Conservation (phyloP, 2,113 vertebrate species). For the Crocuta crocuta region DNA sequence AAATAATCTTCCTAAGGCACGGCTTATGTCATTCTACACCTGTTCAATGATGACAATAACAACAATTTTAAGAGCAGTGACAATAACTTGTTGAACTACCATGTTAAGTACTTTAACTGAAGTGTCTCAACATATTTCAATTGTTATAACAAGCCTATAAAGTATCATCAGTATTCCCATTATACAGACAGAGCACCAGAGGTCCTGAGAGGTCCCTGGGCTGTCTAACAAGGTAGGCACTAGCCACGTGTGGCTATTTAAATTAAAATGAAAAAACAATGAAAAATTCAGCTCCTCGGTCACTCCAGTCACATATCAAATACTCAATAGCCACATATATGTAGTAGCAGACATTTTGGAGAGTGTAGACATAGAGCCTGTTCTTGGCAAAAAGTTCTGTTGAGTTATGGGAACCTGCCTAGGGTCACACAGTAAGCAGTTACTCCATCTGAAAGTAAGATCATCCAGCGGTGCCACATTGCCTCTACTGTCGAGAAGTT, state of each 20-base stretch:
- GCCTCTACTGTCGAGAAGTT: neutral
- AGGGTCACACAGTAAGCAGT: neutral
- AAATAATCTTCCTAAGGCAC: neutral
- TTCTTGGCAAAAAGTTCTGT: neutral
- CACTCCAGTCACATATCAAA: neutral
- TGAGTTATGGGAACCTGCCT: neutral
- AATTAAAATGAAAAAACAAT: conserved; percentile 16
- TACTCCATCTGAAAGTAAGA: neutral
- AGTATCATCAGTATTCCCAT: neutral
- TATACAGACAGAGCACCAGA: neutral
- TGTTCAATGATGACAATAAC: neutral
- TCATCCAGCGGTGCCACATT: neutral
- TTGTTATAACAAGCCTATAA: neutral
- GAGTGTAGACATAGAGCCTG: neutral
- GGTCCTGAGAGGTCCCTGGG: neutral
- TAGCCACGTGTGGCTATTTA: neutral
- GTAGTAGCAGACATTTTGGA: neutral
- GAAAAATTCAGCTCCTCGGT: neutral
- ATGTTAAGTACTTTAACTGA: neutral
- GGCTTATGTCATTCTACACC: neutral
- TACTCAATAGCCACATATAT: neutral
- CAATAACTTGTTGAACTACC: neutral
- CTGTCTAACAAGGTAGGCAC: neutral
- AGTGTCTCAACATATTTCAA: neutral
- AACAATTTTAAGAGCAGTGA: neutral